Base-by-base conservation (phyloP, 2,797 vertebrate species). In the Ammospiza maritima region DNA sequence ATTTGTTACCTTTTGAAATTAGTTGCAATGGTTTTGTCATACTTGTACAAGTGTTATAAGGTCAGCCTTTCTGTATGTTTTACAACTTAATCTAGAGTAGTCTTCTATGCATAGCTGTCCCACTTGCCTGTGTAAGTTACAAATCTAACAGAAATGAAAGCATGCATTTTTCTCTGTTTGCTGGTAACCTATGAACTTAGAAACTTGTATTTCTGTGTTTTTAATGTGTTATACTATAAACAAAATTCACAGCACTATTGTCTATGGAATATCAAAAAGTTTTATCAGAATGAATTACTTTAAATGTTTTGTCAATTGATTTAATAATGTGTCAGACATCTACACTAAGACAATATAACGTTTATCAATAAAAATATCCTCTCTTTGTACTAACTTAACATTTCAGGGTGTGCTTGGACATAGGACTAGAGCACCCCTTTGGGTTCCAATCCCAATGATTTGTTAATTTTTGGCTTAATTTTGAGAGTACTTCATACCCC, bases 201-300 rank as follows among this genome's bases (percentile, higher is more conserved):
- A 97, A 94, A 70, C 77, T 85, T 90, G 78, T 97, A 94, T 96
- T 97, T 91, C 88, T 91, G 65, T 96, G 94, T 87, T 95, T 96
- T 96, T 74, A 96, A 96, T 95, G 96, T 95, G 91, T 93, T 96
- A 85, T 66, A 90, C 72, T 96, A 82, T 96, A 96, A 97, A 88
- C 64, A 90, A 82, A 95, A 81, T 89, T 94, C 81, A 97, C 77
- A 91, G 74, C 78, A 93, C 81, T 95, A 45, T 95, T 94, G 89
- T 95, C 94, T 88, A 96, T 97, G 94, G 87, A 96, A 97, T 96
- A 97, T 91, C 82, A 94, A 38, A 82, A 92, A 87, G 77, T 96
- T 95, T 91, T 95, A 76, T 93, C 96, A 92, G 82, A 94, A 95
- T 75, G 26, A 92, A 94, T 85, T 96, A 92, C 89, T 97, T 94